Conservation (phyloP, 2,888 invertebrate genomes). For the Morinoia aosen region DNA sequence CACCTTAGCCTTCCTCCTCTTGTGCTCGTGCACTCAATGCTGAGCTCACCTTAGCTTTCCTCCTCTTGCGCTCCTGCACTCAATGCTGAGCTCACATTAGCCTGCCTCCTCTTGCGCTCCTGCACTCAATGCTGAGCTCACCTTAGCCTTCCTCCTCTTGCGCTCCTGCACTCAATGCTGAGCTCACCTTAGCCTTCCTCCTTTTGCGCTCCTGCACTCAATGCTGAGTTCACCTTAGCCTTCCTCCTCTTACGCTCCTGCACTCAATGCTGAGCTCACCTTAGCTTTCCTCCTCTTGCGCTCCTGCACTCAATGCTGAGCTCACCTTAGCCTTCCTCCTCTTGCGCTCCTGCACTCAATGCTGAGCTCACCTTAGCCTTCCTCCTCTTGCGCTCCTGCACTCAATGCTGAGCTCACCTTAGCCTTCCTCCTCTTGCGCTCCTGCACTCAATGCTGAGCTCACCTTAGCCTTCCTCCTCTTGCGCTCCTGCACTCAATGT, state of each 20-base stretch:
- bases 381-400: not conserved
- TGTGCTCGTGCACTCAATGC: not conserved
- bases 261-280: not conserved
- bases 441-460: no score
- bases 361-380: not conserved
- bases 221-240: not conserved
- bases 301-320: not conserved
- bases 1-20: no score
- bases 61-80: not conserved
- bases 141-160: no score
- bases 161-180: not conserved
- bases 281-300: not conserved
- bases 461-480: no score
- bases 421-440: no score
- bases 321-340: not conserved
- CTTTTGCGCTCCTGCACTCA: not conserved
- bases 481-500: not conserved
- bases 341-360: not conserved
- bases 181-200: not conserved
- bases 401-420: no score
- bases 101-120: no score
- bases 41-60: not conserved
- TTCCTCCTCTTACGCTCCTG: not conserved
- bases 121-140: no score
- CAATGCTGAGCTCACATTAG: no score